Percentiles rank a stretch among this genome's conserved stretches.
phyloP scores from a whole-genome alignment of 2,797 vertebrate genomes.

The Enteromius mattozi region DNA sequence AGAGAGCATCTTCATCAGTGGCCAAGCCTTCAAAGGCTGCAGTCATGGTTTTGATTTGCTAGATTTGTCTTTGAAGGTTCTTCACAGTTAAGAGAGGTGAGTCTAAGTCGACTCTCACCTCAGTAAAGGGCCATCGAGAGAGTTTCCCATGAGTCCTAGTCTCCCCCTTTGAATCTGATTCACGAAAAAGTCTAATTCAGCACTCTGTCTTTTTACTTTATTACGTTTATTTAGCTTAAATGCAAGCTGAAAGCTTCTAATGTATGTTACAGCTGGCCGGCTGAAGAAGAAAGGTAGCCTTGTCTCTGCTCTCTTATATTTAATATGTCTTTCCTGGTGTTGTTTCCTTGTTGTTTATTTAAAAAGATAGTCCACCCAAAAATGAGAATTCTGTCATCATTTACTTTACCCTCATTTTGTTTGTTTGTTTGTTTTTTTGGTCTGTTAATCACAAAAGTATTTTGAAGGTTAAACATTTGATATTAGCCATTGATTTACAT shows the following conservation, averaged over 20 bases:
- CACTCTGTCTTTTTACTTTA: conserved; percentile 24
- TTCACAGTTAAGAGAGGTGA: conserved; percentile 4
- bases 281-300: conserved; percentile 81
- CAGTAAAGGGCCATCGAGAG: background rate
- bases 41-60: conserved; percentile 24
- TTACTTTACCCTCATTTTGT: background rate
- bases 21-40: conserved; percentile 26
- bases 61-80: conserved; percentile 34
- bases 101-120: background rate
- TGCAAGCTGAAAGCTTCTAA: conserved; percentile 71
- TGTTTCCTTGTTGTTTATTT: conserved; percentile 15
- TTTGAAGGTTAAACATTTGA: background rate
- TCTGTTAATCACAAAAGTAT: background rate
- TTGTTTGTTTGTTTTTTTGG: background rate
- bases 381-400: background rate
- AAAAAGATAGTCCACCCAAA: background rate
- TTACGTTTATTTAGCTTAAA: conserved; percentile 34
- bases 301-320: conserved; percentile 61
- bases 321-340: conserved; percentile 30
- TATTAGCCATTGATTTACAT: background rate
- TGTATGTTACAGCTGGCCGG: conserved; percentile 82
- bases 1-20: conserved; percentile 25
- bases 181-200: background rate
- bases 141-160: conserved; percentile 23
- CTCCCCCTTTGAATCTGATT: conserved; percentile 11